A percentile compares a stretch with the other conserved stretches of the same genome.
These are phyloP conservation scores for Enteromius argenteus DNA, from an alignment of 2,797 vertebrate genomes.

Conservation along the genomic window DNA sequence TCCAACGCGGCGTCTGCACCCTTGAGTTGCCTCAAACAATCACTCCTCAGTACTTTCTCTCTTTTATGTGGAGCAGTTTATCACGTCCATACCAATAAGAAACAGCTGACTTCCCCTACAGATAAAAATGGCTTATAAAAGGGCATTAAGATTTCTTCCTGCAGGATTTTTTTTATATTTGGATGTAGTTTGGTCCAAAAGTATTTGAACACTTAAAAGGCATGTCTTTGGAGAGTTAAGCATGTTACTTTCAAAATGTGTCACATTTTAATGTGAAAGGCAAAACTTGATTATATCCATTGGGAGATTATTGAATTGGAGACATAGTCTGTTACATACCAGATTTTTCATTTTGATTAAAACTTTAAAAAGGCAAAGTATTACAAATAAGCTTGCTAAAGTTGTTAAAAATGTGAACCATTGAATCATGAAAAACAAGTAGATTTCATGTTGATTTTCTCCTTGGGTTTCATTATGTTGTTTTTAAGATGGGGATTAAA, in stretches of 20 bases:
- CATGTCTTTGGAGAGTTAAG: not conserved
- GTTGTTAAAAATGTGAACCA: not conserved
- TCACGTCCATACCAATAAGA: constrained; percentile 25
- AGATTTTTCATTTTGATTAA: not conserved
- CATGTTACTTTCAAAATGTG: not conserved
- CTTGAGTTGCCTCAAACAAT: constrained; percentile 43
- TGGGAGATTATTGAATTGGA: not conserved
- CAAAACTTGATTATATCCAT: not conserved
- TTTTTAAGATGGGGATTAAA: not conserved
- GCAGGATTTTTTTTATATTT: not conserved
- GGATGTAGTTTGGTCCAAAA: not conserved
- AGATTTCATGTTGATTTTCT: not conserved
- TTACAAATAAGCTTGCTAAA: not conserved
- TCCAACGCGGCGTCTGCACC: not conserved
- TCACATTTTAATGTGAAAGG: not conserved
- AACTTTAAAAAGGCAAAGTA: not conserved
- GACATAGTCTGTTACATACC: not conserved
- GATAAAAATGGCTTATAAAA: constrained; percentile 25
- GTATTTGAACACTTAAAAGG: not conserved
- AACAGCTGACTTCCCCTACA: not conserved
- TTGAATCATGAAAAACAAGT: not conserved
- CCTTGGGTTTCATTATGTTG: not conserved
- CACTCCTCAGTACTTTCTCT: constrained; percentile 19
- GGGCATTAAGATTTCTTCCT: not conserved
- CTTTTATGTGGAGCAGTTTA: constrained; percentile 21